A percentile compares a stretch with the other conserved stretches of the same genome.
phyloP scores from a whole-genome alignment of 2,888 invertebrate species.

The Ceriagrion tenellum region DNA sequence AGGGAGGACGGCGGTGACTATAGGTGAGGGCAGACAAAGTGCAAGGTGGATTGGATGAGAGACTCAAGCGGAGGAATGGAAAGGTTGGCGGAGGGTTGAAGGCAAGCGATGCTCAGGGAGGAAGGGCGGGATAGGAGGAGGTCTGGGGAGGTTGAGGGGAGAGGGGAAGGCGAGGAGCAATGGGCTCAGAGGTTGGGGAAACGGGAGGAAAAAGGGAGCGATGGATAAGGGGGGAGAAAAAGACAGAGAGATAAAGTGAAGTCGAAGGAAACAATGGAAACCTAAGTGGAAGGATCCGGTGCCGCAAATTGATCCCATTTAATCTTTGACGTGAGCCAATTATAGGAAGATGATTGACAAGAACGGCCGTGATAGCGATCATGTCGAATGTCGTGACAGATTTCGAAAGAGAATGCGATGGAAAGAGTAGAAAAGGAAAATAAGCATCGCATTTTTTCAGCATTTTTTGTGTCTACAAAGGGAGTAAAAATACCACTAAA shows the following conservation, averaged over 20 bases:
- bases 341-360: not conserved
- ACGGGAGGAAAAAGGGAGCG: not conserved
- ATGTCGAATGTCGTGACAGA: not conserved
- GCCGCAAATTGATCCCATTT: not conserved
- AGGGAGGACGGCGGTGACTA: not conserved
- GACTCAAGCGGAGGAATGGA: not conserved
- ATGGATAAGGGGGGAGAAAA: not conserved
- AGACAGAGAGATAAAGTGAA: not conserved
- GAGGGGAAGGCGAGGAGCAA: not conserved
- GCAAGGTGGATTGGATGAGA: slow-evolving; percentile 33
- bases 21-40: not conserved
- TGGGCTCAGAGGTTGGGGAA: not conserved
- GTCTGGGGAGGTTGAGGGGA: not conserved
- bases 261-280: not conserved
- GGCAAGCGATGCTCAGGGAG: not conserved
- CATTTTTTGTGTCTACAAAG: no score
- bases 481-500: no score
- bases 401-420: not conserved
- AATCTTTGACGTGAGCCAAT: not conserved
- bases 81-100: not conserved
- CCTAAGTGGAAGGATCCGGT: no score
- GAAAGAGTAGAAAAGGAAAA: not conserved
- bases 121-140: not conserved
- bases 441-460: no score
- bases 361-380: not conserved